Evolutionary conservation across 2,797 vertebrate species (phyloP).

Genomic region (Carcharodon carcharias): DNA sequence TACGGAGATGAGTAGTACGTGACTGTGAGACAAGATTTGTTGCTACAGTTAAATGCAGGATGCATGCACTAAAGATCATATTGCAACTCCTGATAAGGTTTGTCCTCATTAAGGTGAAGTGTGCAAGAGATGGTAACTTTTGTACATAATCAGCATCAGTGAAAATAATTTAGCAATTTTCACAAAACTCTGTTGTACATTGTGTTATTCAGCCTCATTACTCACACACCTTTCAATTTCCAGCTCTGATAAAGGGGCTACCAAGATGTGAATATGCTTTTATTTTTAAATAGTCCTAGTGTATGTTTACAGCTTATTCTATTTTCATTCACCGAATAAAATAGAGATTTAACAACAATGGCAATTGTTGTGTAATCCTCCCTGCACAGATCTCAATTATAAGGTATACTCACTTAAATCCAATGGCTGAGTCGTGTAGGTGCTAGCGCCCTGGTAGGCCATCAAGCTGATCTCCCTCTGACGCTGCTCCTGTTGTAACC

Average conservation of each 20-base stretch:
- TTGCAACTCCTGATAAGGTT: no score
- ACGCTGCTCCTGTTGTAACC: slow-evolving; percentile 36
- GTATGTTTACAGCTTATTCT: neutral
- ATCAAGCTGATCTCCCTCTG: slow-evolving; percentile 39
- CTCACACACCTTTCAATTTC: neutral
- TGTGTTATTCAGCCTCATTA: neutral
- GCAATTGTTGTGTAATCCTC: neutral
- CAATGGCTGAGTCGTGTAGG: slow-evolving; percentile 29
- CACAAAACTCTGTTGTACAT: neutral
- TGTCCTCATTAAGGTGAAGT: neutral
- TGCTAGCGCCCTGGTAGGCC: slow-evolving; percentile 37
- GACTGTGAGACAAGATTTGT: neutral
- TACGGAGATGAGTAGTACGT: neutral
- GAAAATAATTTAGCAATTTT: neutral
- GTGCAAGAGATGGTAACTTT: neutral
- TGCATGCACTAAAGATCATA: neutral
- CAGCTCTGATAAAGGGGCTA: neutral
- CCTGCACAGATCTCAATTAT: neutral
- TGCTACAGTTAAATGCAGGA: neutral
- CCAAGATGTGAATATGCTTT: neutral
- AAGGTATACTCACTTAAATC: slow-evolving; percentile 22
- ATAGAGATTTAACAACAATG: neutral
- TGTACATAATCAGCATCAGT: neutral
- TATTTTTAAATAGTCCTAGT: neutral
- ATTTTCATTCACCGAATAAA: neutral